Conservation (phyloP, 92 coral and sea anemone genomes). For the Epizoanthus fatuus region DNA sequence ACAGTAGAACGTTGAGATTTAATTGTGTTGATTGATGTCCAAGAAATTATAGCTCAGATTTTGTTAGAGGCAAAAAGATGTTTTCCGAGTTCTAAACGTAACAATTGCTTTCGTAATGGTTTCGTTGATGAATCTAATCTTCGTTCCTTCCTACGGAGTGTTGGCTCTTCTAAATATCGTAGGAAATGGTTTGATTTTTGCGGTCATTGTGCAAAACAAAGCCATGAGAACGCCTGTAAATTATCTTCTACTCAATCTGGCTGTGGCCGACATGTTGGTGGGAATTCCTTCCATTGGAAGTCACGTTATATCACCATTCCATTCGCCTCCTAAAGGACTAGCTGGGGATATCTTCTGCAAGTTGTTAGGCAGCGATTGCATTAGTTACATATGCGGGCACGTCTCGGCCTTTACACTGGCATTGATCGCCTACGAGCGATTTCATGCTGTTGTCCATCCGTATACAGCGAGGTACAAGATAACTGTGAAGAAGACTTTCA, state of each 20-base stretch:
- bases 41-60: too few species aligned
- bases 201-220: not conserved
- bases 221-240: not conserved
- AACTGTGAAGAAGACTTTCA: conserved; percentile 8
- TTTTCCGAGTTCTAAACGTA: too few species aligned
- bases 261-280: not conserved
- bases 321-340: not conserved
- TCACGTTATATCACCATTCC: not conserved
- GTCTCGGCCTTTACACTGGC: not conserved
- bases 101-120: too few species aligned
- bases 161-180: not conserved
- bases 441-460: conserved; percentile 18
- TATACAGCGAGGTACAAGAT: conserved; percentile 7
- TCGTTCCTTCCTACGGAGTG: not conserved
- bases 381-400: conserved; percentile 7
- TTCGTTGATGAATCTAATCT: not conserved
- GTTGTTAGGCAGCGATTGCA: not conserved
- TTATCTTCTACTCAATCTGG: not conserved
- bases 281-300: not conserved
- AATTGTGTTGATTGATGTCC: too few species aligned
- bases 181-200: not conserved
- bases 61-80: too few species aligned
- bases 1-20: too few species aligned
- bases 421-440: conserved; percentile 14
- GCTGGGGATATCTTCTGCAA: not conserved